Evolutionary conservation across 2,113 vertebrate species (phyloP), one percentile per base, ranked within the genome.

Genomic region (Aegotheles bennettii): DNA sequence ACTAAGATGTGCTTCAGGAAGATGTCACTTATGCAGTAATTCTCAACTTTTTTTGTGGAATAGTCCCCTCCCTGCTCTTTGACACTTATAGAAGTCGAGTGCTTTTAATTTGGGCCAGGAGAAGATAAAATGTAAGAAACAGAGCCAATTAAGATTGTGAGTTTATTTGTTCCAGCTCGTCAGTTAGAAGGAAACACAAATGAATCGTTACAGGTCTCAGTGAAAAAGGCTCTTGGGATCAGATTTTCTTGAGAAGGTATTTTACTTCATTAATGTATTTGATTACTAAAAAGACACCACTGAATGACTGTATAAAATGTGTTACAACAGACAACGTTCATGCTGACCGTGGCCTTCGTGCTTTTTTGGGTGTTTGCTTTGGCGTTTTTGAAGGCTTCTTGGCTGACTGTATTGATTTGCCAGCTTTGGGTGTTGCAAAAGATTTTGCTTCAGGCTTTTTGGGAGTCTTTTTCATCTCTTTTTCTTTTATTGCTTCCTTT

Each of bases 361-460:
- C 28, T 57, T 95, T 97, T 89, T 88, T 95, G 31, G 69, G 40
- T 16, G 29, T 24, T 50, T 50, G 71, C 71, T 96, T 96, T 7
- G 57, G 82, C 4, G 84, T 42, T 38, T 70, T 94, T 50, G 95
- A 81, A 67, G 88, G 12, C 42, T 90, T 96, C 95, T 76, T 92
- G 40, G 85, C 81, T 45, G 97, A 96, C 56, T 87, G 88, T 33
- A 60, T 9, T 8, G 84, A 89, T 73, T 86, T 97, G 7, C 21
- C 87, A 90, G 82, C 79, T 77, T 95, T 97, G 9, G 84, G 45
- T 43, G 73, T 73, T 26, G 73, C 57, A 38, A 97, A 95, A 80
- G 95, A 95, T 78, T 96, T 98, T 11, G 92, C 73, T 79, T 76
- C 94, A 56, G 95, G 91, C 38, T 97, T 98, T 79, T 83, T 96